Conservation (phyloP, 2,113 vertebrate species). For the Strix uralensis region DNA sequence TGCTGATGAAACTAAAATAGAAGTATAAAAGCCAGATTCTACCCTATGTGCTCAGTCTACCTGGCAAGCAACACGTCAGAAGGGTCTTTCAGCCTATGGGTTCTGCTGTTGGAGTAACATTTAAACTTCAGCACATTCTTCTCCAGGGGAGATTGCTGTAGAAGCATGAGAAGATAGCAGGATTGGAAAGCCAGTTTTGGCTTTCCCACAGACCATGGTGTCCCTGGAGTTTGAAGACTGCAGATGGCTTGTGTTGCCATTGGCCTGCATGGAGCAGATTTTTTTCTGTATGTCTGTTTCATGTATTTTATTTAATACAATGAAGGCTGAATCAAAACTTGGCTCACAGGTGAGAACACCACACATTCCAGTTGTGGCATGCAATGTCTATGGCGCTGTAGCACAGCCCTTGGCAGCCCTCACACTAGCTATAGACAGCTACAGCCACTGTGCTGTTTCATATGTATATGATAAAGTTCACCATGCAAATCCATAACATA, state of each 20-base stretch:
- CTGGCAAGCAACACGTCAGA: background rate
- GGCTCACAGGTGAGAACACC: background rate
- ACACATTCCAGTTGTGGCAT: background rate
- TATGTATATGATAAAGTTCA: background rate
- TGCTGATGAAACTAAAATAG: background rate
- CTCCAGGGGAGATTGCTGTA: background rate
- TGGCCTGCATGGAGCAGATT: background rate
- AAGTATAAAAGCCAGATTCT: background rate
- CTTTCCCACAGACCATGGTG: background rate
- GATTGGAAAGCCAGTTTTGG: background rate
- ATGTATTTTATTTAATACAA: background rate
- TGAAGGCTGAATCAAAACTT: background rate
- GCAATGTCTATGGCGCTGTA: background rate
- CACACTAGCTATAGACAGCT: background rate
- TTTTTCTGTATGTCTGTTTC: background rate
- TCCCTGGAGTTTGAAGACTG: background rate
- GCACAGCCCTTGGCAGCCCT: background rate
- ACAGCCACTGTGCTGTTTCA: accelerated
- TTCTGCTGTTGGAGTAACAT: background rate
- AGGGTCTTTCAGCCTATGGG: background rate
- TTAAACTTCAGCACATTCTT: background rate
- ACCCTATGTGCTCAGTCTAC: background rate
- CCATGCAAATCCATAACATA: background rate
- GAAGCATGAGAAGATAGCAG: background rate
- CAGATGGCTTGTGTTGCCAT: background rate